Base-by-base conservation (phyloP, 2,113 vertebrate genomes). In the Cryptotis parvus region DNA sequence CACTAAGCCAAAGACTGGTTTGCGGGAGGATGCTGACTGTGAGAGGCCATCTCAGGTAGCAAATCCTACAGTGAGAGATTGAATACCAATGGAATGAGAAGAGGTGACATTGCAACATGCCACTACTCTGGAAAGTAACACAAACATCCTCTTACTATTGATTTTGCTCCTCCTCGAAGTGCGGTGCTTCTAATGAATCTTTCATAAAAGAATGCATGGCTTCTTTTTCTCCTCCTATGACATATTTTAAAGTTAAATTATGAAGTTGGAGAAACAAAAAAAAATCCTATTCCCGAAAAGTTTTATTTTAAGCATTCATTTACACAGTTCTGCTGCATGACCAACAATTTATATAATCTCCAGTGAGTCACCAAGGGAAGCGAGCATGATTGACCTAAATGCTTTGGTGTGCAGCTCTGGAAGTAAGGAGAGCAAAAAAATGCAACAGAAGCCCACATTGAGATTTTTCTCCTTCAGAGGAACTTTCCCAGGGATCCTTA, bases 271-370 rank as follows among this genome's bases (percentile, higher is more conserved):
- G 45, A 92, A 93, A 76, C 61, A 74, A 20, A n/a, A 68, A 82
- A 81, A 76, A 84, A 55, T 41, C 39, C 26, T 84, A 75, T 75
- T 89, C 43, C 39, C 84, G 58, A 90, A 95, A 87, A 63, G 33
- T 79, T 94, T 95, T 90, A 96, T 96, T 95, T 92, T 91, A 91
- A 89, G 90, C 78, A 93, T 84, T 27, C 72, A 68, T 76, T 95
- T 85, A 52, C 4, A 35, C 61, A 91, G 85, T 76, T 81, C 74
- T 90, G 66, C 49, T 41, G 70, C 52, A 41, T 88, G 82, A 85
- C 52, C 85, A 84, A 65, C 22, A 81, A 35, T 89, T 94, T 95
- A 94, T 87, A 76, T 93, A 94, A 96, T 63, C 85, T 75, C 26
- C n/a, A n/a, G n/a, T n/a, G 93, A 96, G 88, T 96, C 95, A 94